Conservation (phyloP, 2,113 vertebrate genomes). For the Oryzias javanicus region DNA sequence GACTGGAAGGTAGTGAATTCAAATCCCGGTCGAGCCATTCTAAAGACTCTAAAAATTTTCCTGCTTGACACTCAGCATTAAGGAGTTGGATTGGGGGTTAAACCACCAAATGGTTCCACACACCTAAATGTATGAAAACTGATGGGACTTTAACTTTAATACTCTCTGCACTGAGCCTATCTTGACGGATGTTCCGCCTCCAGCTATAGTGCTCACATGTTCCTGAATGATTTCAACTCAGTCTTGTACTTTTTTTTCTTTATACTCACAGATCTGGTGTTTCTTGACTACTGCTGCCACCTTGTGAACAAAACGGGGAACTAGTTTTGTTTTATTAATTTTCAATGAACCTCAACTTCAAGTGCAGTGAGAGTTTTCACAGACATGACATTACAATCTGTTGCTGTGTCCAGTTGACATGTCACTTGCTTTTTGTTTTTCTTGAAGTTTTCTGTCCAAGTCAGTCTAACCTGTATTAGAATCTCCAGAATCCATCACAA, state of each 20-base stretch:
- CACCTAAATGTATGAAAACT: too few relatives aligned
- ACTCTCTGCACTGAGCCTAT: not conserved
- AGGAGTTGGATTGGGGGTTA: too few relatives aligned
- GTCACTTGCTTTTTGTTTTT: constrained; percentile 6
- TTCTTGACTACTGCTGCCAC: constrained; percentile 8
- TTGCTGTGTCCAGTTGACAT: constrained; percentile 1
- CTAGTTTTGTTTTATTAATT: not conserved
- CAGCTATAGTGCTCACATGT: not conserved
- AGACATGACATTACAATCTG: constrained; percentile 3
- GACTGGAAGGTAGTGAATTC: too few relatives aligned
- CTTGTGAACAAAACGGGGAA: constrained; percentile 12
- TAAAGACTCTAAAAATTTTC: too few relatives aligned
- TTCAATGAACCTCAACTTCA: not conserved
- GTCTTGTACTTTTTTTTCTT: not conserved
- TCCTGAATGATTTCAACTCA: not conserved
- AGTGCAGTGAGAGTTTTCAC: not conserved
- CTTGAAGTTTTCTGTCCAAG: constrained; percentile 4
- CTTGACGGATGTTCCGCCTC: not conserved
- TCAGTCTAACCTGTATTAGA: not conserved
- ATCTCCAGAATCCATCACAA: too few relatives aligned
- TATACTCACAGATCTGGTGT: not conserved
- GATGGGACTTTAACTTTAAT: too few relatives aligned
- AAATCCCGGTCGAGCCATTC: too few relatives aligned
- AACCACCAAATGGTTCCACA: too few relatives aligned
- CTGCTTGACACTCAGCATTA: too few relatives aligned